phyloP scores from a whole-genome alignment of 2,888 invertebrate species.

The Pristionchus fissidentatus region DNA sequence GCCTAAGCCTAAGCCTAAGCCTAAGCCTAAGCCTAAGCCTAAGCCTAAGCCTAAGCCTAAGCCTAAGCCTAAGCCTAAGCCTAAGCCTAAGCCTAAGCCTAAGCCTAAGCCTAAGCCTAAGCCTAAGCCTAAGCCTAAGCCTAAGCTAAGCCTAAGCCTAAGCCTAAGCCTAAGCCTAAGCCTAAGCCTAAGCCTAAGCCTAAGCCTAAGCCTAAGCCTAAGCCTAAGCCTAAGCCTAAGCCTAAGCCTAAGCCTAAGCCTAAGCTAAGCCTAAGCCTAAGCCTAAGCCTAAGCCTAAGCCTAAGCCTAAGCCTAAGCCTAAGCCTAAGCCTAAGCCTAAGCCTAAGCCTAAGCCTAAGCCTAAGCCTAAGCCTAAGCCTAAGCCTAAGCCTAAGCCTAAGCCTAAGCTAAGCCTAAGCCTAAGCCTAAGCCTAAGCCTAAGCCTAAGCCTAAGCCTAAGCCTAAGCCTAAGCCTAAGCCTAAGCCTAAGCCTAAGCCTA shows the following conservation, averaged over 20 bases:
- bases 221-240: constrained; percentile 14
- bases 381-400: constrained; percentile 52
- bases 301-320: constrained; percentile 51
- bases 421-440: constrained; percentile 52
- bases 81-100: constrained; percentile 49
- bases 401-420: constrained; percentile 52
- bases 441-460: constrained; percentile 52
- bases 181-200: constrained; percentile 52
- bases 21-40: constrained; percentile 50
- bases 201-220: constrained; percentile 45
- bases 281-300: constrained; percentile 52
- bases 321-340: constrained; percentile 51
- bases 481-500: constrained; percentile 53
- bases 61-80: constrained; percentile 51
- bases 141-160: constrained; percentile 52
- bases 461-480: constrained; percentile 52
- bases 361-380: constrained; percentile 53
- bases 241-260: constrained; percentile 42
- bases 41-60: constrained; percentile 53
- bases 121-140: constrained; percentile 53
- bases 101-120: constrained; percentile 52
- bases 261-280: constrained; percentile 51
- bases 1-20: constrained; percentile 42
- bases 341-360: constrained; percentile 50
- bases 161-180: constrained; percentile 53